Evolutionary conservation across 2,888 invertebrate genomes (phyloP).

Genomic region (Actias luna): DNA sequence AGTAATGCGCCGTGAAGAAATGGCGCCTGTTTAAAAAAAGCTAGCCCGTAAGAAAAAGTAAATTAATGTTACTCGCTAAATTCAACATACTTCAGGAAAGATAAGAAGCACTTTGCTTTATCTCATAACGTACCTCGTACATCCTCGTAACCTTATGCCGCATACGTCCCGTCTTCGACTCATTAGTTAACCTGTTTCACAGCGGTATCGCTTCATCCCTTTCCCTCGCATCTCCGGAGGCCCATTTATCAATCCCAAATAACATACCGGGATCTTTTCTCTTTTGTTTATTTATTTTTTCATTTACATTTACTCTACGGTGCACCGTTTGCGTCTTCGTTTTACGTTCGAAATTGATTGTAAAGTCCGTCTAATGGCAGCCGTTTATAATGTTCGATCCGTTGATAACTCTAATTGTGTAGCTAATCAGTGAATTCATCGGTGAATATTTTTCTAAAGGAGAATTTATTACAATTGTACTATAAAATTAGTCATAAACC

Average conservation of each 20-base stretch:
- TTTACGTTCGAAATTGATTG: constrained; percentile 78
- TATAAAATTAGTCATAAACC: constrained; percentile 35
- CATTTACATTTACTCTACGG: constrained; percentile 72
- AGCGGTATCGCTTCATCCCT: constrained; percentile 62
- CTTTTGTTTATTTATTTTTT: constrained; percentile 77
- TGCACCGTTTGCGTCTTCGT: constrained; percentile 64
- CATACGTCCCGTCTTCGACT: constrained; percentile 61
- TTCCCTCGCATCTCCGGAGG: constrained; percentile 70
- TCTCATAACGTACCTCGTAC: constrained; percentile 66
- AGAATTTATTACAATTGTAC: constrained; percentile 36
- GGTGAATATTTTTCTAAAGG: constrained; percentile 38
- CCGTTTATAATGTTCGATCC: constrained; percentile 65
- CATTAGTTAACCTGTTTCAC: constrained; percentile 67
- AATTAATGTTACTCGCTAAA: constrained; percentile 36
- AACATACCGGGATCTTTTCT: constrained; percentile 78
- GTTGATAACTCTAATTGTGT: constrained; percentile 70
- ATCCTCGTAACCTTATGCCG: constrained; percentile 58
- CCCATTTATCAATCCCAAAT: constrained; percentile 82
- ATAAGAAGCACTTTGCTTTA: constrained; percentile 74
- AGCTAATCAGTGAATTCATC: constrained; percentile 59
- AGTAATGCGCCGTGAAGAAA: constrained; percentile 59
- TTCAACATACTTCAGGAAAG: constrained; percentile 32
- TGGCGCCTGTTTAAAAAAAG: constrained; percentile 38
- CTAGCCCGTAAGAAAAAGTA: constrained; percentile 20
- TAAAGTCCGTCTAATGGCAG: constrained; percentile 74